Conservation (phyloP, 2,113 vertebrate species). For the Gobius niger region DNA sequence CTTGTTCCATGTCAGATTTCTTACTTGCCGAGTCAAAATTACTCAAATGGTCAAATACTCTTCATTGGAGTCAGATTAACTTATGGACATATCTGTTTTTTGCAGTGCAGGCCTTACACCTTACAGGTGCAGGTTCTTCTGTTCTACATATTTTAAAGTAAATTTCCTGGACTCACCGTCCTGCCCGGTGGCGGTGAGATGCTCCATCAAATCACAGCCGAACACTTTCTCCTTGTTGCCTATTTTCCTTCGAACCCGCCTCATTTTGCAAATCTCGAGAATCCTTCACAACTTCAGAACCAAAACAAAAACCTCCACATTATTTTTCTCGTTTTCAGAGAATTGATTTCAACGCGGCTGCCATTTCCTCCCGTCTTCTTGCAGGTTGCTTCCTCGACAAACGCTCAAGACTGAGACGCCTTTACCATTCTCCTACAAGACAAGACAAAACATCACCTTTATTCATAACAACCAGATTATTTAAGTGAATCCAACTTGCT, state of each 20-base stretch:
- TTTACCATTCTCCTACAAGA: not conserved
- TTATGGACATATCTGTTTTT: too few relatives aligned
- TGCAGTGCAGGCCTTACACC: too few relatives aligned
- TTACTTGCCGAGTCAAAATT: too few relatives aligned
- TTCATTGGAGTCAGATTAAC: too few relatives aligned
- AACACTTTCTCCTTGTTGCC: constrained; percentile 86
- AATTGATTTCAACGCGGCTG: constrained; percentile 6
- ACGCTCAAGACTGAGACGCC: not conserved
- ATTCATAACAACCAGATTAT: not conserved
- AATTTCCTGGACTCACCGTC: constrained; percentile 79
- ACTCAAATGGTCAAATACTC: too few relatives aligned
- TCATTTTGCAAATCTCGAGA: constrained; percentile 64
- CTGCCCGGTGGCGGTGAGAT: constrained; percentile 79
- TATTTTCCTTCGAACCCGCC: constrained; percentile 84
- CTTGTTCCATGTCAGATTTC: too few relatives aligned
- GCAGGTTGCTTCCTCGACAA: constrained; percentile 35
- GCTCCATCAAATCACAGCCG: constrained; percentile 87
- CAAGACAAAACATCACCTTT: not conserved
- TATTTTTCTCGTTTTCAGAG: constrained; percentile 19
- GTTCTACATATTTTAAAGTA: not conserved
- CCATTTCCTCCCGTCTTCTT: constrained; percentile 27
- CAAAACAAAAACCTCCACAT: constrained; percentile 9
- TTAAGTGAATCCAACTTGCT: too few relatives aligned
- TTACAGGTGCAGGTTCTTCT: too few relatives aligned
- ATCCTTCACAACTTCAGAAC: not conserved